Conservation (phyloP, 2,113 vertebrate genomes). For the Pycnonotus jocosus region DNA sequence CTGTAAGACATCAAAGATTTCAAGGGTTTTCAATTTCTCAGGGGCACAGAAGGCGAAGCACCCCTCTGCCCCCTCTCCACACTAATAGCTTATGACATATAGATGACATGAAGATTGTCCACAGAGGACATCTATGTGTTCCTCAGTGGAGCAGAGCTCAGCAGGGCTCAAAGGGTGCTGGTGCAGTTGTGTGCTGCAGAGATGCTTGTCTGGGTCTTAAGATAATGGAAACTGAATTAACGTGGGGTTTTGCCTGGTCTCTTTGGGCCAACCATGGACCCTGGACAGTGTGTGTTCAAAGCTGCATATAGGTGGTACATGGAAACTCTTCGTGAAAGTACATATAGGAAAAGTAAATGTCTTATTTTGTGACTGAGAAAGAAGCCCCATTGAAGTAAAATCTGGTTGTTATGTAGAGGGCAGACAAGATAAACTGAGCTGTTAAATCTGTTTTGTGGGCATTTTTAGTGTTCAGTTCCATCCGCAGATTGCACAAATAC, state of each 20-base stretch:
- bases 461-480: not conserved
- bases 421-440: not conserved
- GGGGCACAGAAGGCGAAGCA: not conserved
- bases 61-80: rapidly evolving
- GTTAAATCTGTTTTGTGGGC: not conserved
- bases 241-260: not conserved
- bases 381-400: not conserved
- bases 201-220: not conserved
- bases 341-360: not conserved
- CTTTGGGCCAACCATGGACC: not conserved
- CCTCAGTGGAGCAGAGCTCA: not conserved
- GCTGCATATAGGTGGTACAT: rapidly evolving
- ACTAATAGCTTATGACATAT: not conserved
- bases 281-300: not conserved
- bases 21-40: not conserved
- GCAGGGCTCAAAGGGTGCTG: not conserved
- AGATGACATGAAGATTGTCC: not conserved
- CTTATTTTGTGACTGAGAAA: not conserved
- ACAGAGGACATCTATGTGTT: not conserved
- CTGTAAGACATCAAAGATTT: not conserved
- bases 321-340: not conserved
- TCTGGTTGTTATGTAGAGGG: not conserved
- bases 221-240: not conserved
- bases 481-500: not conserved
- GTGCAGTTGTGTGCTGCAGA: rapidly evolving